Conservation (phyloP, 2,113 vertebrate species). For the Rousettus leschenaultii region DNA sequence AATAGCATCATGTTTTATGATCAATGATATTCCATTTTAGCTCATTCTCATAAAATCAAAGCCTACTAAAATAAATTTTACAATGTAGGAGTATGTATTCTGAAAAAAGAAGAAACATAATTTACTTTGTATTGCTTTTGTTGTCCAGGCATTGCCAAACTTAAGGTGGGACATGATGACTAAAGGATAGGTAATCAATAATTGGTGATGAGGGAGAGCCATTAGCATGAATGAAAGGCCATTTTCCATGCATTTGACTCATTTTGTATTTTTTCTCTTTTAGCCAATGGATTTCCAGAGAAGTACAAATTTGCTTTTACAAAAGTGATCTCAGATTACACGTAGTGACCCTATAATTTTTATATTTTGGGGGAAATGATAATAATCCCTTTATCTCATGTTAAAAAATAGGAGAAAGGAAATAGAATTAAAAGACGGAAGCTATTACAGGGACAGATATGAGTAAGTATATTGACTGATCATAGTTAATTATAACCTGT, state of each 20-base stretch:
- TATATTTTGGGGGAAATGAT: constrained; percentile 32
- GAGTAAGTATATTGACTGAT: neutral
- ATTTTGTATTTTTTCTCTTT: constrained; percentile 60
- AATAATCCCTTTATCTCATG: neutral
- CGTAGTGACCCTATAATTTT: constrained; percentile 48
- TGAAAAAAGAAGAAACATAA: neutral
- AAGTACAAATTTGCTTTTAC: constrained; percentile 63
- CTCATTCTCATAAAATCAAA: neutral
- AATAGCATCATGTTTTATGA: neutral
- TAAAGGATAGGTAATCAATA: constrained; percentile 55
- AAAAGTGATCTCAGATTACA: constrained; percentile 56
- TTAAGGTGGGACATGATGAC: neutral
- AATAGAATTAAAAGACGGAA: neutral
- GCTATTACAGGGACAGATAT: neutral
- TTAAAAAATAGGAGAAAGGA: neutral
- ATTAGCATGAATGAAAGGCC: constrained; percentile 65
- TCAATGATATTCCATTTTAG: neutral
- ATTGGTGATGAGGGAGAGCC: constrained; percentile 52
- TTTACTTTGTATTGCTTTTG: neutral
- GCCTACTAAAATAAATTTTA: neutral
- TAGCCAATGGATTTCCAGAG: constrained; percentile 52
- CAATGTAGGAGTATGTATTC: neutral
- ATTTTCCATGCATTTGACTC: constrained; percentile 34
- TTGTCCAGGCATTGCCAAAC: neutral
- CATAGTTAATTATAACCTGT: neutral